Conservation (phyloP, 2,113 vertebrate species). For the Mormyrus lacerda region DNA sequence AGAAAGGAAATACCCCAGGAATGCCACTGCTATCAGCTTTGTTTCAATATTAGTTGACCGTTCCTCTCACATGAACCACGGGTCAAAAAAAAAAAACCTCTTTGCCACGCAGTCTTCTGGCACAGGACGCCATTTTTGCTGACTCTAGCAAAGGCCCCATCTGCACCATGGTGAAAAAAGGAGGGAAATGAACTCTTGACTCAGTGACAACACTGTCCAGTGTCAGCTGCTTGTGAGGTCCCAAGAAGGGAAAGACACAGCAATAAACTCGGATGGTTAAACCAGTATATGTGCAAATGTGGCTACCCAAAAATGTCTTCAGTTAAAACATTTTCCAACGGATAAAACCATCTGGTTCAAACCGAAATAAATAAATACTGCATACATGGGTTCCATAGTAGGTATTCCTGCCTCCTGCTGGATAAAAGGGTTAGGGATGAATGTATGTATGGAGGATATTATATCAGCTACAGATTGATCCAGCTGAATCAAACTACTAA, state of each 20-base stretch:
- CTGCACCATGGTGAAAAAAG: neutral
- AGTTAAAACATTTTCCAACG: neutral
- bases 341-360: neutral
- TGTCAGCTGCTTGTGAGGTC: neutral
- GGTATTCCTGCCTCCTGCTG: neutral
- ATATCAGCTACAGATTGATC: neutral
- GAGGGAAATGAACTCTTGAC: neutral
- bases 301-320: neutral
- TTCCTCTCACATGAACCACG: neutral
- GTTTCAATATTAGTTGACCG: neutral
- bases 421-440: neutral
- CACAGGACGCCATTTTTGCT: neutral
- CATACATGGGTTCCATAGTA: neutral
- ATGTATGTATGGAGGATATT: neutral
- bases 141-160: neutral
- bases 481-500: neutral
- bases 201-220: neutral
- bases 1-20: conserved; percentile 1
- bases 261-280: neutral
- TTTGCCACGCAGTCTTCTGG: neutral
- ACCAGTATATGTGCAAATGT: neutral
- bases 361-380: neutral
- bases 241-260: neutral
- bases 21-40: neutral
- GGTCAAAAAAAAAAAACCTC: neutral